A percentile compares a stretch with the other conserved stretches of the same genome.
Conservation (phyloP, 2,888 invertebrate species). For the Cheilosia urbana region DNA sequence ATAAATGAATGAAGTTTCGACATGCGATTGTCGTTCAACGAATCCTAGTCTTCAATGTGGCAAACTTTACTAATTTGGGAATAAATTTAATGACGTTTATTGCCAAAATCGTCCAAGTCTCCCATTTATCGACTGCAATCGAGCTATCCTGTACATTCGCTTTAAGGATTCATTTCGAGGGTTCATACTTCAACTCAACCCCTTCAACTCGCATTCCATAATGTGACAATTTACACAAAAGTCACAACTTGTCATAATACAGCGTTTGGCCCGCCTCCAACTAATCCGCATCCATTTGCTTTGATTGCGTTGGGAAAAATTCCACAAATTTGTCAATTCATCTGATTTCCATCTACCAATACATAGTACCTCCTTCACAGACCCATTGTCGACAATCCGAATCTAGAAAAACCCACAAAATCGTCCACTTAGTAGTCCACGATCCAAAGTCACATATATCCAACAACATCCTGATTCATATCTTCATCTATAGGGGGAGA, state of each 20-base stretch:
- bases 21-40: too few relatives aligned
- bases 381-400: conserved; percentile 34
- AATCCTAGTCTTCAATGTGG: too few relatives aligned
- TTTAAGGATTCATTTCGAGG: too few relatives aligned
- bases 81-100: too few relatives aligned
- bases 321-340: conserved; percentile 58
- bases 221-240: background rate
- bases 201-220: background rate
- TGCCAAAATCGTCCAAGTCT: too few relatives aligned
- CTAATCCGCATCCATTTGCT: background rate
- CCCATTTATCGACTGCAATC: too few relatives aligned
- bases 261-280: background rate
- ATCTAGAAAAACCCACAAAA: conserved; percentile 36
- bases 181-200: background rate
- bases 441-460: conserved; percentile 17
- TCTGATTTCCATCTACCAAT: conserved; percentile 55
- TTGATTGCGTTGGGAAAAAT: background rate
- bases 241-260: background rate
- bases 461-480: conserved; percentile 70
- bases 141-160: too few relatives aligned
- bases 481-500: conserved; percentile 34
- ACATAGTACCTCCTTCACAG: conserved; percentile 41
- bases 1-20: too few relatives aligned
- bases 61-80: too few relatives aligned
- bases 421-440: conserved; percentile 56